Conservation (phyloP, 1,140 invertebrate species). For the Cydia strobilella region DNA sequence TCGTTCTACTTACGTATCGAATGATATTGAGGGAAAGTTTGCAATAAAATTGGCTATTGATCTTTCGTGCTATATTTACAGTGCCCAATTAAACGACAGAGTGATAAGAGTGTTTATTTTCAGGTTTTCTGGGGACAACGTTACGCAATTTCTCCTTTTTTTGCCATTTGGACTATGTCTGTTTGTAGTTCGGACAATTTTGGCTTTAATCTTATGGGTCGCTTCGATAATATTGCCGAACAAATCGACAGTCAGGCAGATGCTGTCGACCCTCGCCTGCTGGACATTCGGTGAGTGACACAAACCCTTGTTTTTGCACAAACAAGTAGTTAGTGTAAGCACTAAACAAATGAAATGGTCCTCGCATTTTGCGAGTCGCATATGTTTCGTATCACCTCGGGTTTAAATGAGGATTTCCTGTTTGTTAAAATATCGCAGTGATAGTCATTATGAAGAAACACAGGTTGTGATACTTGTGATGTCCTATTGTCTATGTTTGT, state of each 20-base stretch:
- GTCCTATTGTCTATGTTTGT: not conserved
- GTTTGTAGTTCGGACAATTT: constrained; percentile 69
- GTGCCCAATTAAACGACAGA: constrained; percentile 26
- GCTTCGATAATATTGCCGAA: constrained; percentile 79
- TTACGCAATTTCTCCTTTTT: constrained; percentile 78
- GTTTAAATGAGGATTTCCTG: constrained; percentile 29
- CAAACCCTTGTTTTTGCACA: not conserved
- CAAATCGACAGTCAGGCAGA: constrained; percentile 75
- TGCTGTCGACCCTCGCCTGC: constrained; percentile 80
- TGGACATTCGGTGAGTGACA: constrained; percentile 70
- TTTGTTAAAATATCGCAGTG: constrained; percentile 32
- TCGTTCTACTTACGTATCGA: constrained; percentile 37
- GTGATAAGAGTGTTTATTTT: constrained; percentile 49
- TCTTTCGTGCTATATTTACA: constrained; percentile 12
- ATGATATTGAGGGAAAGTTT: constrained; percentile 56
- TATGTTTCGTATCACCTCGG: constrained; percentile 8
- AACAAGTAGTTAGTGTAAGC: constrained; percentile 1
- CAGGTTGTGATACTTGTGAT: not conserved
- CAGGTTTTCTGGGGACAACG: constrained; percentile 79
- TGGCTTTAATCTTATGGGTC: constrained; percentile 78
- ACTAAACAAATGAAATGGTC: not conserved
- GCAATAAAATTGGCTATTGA: constrained; percentile 31
- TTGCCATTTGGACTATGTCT: constrained; percentile 79
- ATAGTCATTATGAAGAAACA: not conserved
- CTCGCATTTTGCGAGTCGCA: not conserved